Conservation (phyloP, 1,140 invertebrate genomes). For the Lasioglossum albipes region DNA sequence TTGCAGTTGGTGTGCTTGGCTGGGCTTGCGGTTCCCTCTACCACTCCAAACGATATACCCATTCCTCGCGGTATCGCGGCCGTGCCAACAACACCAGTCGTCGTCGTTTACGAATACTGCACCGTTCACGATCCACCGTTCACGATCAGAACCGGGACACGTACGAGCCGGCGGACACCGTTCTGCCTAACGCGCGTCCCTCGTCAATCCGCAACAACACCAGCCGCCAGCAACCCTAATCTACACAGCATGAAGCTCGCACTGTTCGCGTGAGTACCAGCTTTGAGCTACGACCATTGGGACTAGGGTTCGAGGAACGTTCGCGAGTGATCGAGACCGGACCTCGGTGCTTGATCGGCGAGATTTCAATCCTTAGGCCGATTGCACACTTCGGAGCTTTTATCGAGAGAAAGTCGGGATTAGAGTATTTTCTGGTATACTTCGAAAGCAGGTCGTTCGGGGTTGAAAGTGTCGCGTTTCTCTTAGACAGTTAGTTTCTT, state of each 20-base stretch:
- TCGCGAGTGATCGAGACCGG: no score
- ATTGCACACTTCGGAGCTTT: no score
- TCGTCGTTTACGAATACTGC: slow-evolving; percentile 15
- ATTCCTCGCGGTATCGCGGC: slow-evolving; percentile 65
- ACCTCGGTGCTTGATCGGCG: no score
- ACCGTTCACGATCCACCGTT: slow-evolving; percentile 13
- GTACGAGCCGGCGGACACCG: slow-evolving; percentile 7
- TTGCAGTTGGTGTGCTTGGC: slow-evolving; percentile 68
- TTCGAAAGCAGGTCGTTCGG: no score
- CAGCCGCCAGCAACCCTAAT: background rate
- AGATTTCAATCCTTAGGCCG: no score
- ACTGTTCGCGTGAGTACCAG: slow-evolving; percentile 68
- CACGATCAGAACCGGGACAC: background rate
- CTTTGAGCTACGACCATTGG: no score
- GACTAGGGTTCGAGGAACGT: no score
- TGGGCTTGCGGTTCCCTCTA: slow-evolving; percentile 60
- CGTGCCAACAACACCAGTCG: slow-evolving; percentile 57
- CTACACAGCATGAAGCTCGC: slow-evolving; percentile 63
- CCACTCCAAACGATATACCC: slow-evolving; percentile 62
- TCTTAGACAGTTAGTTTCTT: no score
- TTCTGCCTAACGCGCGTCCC: slow-evolving; percentile 11
- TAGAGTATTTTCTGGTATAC: no score
- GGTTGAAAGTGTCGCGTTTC: no score
- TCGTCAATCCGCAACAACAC: background rate
- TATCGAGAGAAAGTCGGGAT: no score